Evolutionary conservation across 2,797 vertebrate species (phyloP), one percentile per base, ranked within the genome.

Genomic region (Acipenser oxyrinchus): DNA sequence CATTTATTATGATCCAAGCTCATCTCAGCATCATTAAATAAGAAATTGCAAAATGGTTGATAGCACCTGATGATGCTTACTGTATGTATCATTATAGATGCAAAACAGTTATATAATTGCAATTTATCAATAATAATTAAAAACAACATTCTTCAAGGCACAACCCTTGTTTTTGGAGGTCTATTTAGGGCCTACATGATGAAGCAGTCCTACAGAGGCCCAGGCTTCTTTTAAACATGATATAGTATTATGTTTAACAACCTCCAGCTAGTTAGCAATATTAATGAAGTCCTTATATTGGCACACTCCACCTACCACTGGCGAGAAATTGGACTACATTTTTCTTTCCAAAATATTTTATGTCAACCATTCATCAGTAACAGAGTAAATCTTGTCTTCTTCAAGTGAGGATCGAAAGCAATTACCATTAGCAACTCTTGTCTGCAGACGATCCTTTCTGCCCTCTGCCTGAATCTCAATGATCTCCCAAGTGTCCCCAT

Each of bases 331-430:
- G 70, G 71, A 71, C 83, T 85, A 81, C 87, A 82, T 81, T 88
- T 89, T 84, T 87, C 83, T 85, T 87, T 83, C 88, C 84, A 87
- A 93, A 93, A 93, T 93, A 93, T 95, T 93, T 93, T 87, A 86
- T 86, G 86, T 89, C 88, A 84, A 81, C 90, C 78, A 90, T 92
- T 93, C 84, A 91, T 89, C 85, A 86, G 85, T 75, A 80, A 85
- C 72, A 79, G 76, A 87, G 87, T 93, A 92, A 92, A 92, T 93
- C 85, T 90, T 70, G 48, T 74, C 73, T 89, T 91, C 88, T 88
- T 88, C 78, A 90, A 87, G 87, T 87, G 83, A 83, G 81, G 91
- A 96, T 96, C 94, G 93, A 96, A 97, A 94, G 92, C 93, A 97
- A 97, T 96, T 95, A 97, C 91, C 90, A 93, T 94, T 93, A 93